phyloP scores from a whole-genome alignment of 2,113 vertebrate genomes.

The Herpailurus yagouaroundi region DNA sequence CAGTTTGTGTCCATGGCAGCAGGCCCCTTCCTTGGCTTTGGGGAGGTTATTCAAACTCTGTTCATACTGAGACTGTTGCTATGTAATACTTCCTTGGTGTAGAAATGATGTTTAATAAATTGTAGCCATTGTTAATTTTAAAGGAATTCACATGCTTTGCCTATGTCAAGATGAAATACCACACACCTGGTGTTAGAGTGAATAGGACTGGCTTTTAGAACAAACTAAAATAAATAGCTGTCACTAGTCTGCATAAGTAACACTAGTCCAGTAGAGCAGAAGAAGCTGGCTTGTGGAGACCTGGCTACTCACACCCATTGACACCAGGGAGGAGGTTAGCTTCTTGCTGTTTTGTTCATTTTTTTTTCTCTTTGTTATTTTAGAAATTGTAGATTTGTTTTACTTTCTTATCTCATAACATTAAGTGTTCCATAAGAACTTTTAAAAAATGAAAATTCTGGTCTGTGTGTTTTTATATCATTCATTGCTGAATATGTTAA shows the following conservation, averaged over 20 bases:
- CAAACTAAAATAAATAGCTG: not conserved
- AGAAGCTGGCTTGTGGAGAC: not conserved
- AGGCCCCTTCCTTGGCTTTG: not conserved
- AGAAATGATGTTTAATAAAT: not conserved
- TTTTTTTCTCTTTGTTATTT: not conserved
- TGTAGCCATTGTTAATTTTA: not conserved
- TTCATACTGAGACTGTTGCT: not conserved
- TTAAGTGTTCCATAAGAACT: not conserved
- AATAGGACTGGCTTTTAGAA: not conserved
- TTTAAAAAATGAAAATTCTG: not conserved
- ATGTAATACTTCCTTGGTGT: not conserved
- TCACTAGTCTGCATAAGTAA: not conserved
- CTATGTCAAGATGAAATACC: not conserved
- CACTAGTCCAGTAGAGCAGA: not conserved
- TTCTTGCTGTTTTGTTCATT: not conserved
- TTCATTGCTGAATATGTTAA: not conserved
- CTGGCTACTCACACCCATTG: not conserved
- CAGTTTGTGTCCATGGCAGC: rapidly evolving
- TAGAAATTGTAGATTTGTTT: not conserved
- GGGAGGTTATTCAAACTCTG: not conserved
- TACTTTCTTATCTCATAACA: not conserved
- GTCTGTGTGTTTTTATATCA: not conserved
- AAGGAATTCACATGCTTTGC: not conserved
- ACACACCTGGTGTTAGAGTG: not conserved
- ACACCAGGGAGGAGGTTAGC: not conserved